phyloP scores from a whole-genome alignment of 2,888 invertebrate species.

The Macropis europaea region DNA sequence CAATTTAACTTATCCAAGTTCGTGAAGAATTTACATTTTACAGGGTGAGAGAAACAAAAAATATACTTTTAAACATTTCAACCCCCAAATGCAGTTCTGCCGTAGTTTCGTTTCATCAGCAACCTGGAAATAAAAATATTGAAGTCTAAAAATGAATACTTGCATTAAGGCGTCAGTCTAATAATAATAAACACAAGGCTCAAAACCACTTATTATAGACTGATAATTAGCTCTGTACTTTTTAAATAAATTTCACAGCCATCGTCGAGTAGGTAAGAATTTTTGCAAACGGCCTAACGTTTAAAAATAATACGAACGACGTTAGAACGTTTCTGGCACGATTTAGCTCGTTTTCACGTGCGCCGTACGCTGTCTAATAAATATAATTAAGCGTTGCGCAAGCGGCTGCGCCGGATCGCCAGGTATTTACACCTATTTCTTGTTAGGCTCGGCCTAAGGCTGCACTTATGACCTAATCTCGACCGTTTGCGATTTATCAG shows the following conservation, averaged over 20 bases:
- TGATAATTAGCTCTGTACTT: too few species aligned
- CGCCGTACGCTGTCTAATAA: conserved; percentile 49
- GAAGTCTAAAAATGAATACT: too few species aligned
- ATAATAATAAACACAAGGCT: too few species aligned
- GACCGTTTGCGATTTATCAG: conserved; percentile 7
- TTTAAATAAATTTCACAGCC: too few species aligned
- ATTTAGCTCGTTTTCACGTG: conserved; percentile 42
- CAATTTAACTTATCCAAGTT: too few species aligned
- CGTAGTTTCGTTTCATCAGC: too few species aligned
- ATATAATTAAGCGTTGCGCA: conserved; percentile 59
- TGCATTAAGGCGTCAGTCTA: too few species aligned
- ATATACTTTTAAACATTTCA: too few species aligned
- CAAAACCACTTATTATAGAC: not conserved
- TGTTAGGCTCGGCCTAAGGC: conserved; percentile 25
- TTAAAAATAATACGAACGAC: conserved; percentile 40
- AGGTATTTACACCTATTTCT: conserved; percentile 51
- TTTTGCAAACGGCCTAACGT: conserved; percentile 12
- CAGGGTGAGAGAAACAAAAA: too few species aligned
- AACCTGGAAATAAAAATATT: too few species aligned
- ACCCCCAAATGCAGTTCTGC: too few species aligned
- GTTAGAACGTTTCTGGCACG: conserved; percentile 23
- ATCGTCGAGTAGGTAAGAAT: conserved; percentile 31
- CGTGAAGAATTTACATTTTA: too few species aligned
- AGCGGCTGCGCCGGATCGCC: conserved; percentile 40
- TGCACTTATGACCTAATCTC: conserved; percentile 38